Evolutionary conservation across 2,888 invertebrate species (phyloP).

Genomic region (Synanthedon myopaeformis): DNA sequence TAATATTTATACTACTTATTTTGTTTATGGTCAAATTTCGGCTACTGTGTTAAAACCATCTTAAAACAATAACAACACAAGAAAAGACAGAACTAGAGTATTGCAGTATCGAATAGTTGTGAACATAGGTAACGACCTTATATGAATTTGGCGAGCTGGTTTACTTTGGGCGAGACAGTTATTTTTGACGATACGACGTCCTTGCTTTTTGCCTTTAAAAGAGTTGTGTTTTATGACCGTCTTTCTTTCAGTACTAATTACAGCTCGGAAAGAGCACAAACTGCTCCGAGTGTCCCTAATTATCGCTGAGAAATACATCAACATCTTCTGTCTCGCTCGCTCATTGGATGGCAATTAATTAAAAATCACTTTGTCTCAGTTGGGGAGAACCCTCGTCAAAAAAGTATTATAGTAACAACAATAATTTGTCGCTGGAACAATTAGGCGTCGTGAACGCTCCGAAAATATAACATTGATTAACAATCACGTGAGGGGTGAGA

Average conservation of each 20-base stretch:
- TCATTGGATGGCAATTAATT: constrained; percentile 7
- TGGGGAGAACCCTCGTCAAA: constrained; percentile 51
- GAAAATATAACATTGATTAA: constrained; percentile 41
- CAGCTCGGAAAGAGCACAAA: neutral
- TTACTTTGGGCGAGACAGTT: no score
- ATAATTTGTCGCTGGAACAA: constrained; percentile 49
- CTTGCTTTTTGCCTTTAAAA: no score
- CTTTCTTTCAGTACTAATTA: neutral
- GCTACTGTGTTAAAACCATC: no score
- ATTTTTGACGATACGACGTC: no score
- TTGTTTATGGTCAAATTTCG: no score
- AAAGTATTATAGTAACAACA: constrained; percentile 45
- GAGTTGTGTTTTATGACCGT: no score
- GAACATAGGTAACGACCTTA: no score
- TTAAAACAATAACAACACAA: no score
- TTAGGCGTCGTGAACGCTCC: constrained; percentile 21
- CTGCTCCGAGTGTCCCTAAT: constrained; percentile 1
- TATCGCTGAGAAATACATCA: constrained; percentile 3
- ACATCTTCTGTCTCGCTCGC: constrained; percentile 2
- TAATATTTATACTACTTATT: no score
- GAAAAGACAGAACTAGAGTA: no score
- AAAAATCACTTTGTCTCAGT: constrained; percentile 12
- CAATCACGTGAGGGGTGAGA: constrained; percentile 16
- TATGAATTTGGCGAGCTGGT: no score
- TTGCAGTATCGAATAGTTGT: no score